Evolutionary conservation across 2,113 vertebrate species (phyloP), one percentile per base, ranked within the genome.

Genomic region (Calonectris borealis): DNA sequence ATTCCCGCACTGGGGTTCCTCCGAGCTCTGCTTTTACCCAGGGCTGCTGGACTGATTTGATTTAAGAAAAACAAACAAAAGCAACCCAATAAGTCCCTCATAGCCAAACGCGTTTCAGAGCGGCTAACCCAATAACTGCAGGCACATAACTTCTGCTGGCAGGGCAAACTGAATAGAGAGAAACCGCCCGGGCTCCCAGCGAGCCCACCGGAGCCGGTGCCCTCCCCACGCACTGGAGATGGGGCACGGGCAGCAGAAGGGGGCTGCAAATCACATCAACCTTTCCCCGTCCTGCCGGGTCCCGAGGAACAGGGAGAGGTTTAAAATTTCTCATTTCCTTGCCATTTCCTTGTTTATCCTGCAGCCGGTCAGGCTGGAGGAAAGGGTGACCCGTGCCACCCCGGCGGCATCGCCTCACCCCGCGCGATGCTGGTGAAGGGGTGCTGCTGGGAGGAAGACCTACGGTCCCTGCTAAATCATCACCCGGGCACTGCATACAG

Each of bases 391-490:
- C 54, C 0, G 1, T 15, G 54, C 24, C 46, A 58, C 31, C 51
- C 29, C 7, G 26, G 29, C 2, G 2, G 52, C 42, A 17, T 26
- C 13, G 2, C 58, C 70, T 82, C 40, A 36, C 17, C n/a, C 65
- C 0, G 0, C 1, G 16, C 0, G 0, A 13, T 4, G 25, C 38
- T 0, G 1, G n/a, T n/a, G n/a, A n/a, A n/a, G n/a, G n/a, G n/a
- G n/a, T 27, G 34, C n/a, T 38, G 76, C 70, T 61, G 42, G 64
- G 40, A 54, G 38, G 36, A 31, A 82, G 32, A 60, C 11, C 38
- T 13, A 7, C 6, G 0, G 10, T 21, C 38, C 79, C 83, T 8
- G 58, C 31, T 21, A 34, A 27, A 52, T 11, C 90, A 9, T 4
- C 36, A 36, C 29, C 21, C 24, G 2, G 2, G 42, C 1, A 18